phyloP scores from a whole-genome alignment of 2,113 vertebrate species.

The Oxyura jamaicensis region DNA sequence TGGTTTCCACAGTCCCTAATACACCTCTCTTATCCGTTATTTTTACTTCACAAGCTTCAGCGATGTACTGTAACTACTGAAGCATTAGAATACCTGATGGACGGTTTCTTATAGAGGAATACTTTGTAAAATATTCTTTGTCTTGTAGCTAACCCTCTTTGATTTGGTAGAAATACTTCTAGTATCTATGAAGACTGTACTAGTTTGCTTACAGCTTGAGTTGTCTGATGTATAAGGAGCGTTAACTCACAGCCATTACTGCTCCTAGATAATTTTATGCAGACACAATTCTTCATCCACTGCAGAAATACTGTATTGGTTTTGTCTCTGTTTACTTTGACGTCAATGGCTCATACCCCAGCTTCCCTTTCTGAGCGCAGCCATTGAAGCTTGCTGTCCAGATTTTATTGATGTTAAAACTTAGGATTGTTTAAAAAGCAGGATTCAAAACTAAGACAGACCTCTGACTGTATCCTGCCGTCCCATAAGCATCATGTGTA shows the following conservation, averaged over 20 bases:
- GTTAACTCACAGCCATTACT: neutral
- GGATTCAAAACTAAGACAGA: neutral
- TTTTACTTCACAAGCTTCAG: neutral
- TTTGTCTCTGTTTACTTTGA: neutral
- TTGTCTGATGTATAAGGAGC: neutral
- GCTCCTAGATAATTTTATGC: neutral
- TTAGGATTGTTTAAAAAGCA: neutral
- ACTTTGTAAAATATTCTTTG: neutral
- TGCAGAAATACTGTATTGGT: rapidly evolving
- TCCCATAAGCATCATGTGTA: neutral
- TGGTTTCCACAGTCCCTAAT: neutral
- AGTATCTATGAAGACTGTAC: neutral
- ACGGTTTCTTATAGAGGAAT: neutral
- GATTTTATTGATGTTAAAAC: neutral
- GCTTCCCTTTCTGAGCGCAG: neutral
- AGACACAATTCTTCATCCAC: neutral
- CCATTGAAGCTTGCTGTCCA: neutral
- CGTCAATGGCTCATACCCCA: neutral
- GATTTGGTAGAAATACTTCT: neutral
- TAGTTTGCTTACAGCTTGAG: neutral
- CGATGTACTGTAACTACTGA: neutral
- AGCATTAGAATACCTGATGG: neutral
- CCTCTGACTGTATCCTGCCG: neutral
- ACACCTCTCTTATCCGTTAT: neutral
- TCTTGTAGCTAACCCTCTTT: neutral